These are phyloP conservation scores for Oceanites oceanicus DNA, from an alignment of 2,113 vertebrate genomes.

Conservation along the genomic window DNA sequence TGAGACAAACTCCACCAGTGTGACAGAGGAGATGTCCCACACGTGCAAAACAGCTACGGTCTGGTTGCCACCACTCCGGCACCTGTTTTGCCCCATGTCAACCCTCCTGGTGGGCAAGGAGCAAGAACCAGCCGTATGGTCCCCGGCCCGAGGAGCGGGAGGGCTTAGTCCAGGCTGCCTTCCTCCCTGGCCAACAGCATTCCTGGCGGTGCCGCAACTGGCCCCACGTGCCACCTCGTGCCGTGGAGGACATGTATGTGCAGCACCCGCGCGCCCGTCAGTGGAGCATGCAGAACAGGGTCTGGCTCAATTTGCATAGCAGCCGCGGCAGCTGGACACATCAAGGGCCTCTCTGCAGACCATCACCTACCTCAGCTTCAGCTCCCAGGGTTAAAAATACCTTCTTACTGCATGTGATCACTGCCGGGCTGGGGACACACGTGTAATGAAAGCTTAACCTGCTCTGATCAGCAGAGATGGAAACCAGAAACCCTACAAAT, in stretches of 20 bases:
- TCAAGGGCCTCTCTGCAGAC: neutral
- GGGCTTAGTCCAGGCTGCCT: accelerated
- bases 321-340: neutral
- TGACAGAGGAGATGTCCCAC: neutral
- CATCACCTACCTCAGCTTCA: neutral
- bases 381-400: neutral
- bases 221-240: accelerated
- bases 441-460: neutral
- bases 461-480: neutral
- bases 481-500: neutral
- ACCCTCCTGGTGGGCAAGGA: neutral
- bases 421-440: neutral
- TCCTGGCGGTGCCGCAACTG: accelerated
- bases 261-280: accelerated
- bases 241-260: neutral
- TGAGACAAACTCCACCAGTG: neutral
- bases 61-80: neutral
- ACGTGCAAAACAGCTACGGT: neutral
- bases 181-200: neutral
- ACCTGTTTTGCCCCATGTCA: neutral
- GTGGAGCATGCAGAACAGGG: neutral
- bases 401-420: neutral
- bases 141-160: neutral
- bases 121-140: accelerated
- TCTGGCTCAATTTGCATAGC: neutral